These are phyloP conservation scores for Leptinotarsa tumamoca DNA, from an alignment of 2,888 invertebrate genomes.

Conservation along the genomic window DNA sequence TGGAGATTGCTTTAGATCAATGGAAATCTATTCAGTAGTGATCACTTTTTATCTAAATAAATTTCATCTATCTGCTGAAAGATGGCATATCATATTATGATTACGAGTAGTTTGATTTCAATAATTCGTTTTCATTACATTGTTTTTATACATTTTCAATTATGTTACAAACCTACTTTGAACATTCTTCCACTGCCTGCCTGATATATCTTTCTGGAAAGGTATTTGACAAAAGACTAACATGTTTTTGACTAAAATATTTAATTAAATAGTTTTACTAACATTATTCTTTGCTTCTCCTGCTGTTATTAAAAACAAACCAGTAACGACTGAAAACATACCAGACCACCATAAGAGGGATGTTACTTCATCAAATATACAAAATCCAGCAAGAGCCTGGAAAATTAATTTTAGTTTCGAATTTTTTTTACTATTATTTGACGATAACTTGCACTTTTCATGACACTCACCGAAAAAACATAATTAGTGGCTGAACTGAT, in stretches of 20 bases:
- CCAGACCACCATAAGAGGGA: conserved; percentile 80
- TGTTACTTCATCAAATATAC: conserved; percentile 78
- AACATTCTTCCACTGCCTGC: no score
- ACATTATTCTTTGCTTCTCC: conserved; percentile 45
- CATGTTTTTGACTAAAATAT: not conserved
- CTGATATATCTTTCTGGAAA: no score
- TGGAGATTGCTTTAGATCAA: no score
- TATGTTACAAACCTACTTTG: no score
- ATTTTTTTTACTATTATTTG: not conserved
- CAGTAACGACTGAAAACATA: conserved; percentile 76
- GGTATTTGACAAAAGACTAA: not conserved
- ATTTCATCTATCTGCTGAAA: no score
- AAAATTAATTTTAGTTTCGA: conserved; percentile 47
- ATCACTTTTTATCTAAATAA: no score
- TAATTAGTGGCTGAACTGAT: conserved; percentile 75
- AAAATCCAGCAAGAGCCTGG: conserved; percentile 79
- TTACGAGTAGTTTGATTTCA: no score
- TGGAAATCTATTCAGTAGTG: no score
- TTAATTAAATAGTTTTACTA: conserved; percentile 15
- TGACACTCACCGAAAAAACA: conserved; percentile 72
- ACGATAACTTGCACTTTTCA: not conserved
- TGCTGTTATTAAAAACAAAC: conserved; percentile 74
- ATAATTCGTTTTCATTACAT: no score
- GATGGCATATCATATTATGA: no score
- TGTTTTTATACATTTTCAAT: no score